Conservation (phyloP, 2,888 invertebrate genomes). For the Apoderus coryli region DNA sequence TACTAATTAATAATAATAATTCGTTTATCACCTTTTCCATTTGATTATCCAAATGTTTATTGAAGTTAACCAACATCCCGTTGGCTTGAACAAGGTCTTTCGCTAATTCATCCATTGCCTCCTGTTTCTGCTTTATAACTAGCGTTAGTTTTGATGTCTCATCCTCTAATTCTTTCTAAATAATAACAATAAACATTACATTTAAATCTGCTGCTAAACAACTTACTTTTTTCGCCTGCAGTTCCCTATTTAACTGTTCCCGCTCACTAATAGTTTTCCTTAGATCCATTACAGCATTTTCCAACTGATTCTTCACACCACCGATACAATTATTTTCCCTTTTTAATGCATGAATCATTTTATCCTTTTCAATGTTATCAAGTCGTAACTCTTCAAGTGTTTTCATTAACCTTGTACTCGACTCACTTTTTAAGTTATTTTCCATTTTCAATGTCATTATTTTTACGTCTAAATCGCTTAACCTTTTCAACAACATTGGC, state of each 20-base stretch:
- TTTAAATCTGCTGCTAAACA: no score
- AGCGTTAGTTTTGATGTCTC: slow-evolving; percentile 29
- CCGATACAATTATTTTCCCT: slow-evolving; percentile 23
- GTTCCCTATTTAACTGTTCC: no score
- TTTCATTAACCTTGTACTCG: slow-evolving; percentile 20
- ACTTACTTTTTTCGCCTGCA: slow-evolving; percentile 26
- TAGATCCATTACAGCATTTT: slow-evolving; percentile 20
- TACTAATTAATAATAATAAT: no score
- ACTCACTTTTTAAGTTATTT: slow-evolving; percentile 21
- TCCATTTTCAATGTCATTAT: no score
- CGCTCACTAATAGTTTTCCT: no score
- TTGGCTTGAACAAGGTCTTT: slow-evolving; percentile 31
- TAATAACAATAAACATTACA: slow-evolving; percentile 13
- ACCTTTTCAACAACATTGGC: no score
- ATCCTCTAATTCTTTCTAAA: slow-evolving; percentile 25
- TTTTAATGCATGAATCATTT: slow-evolving; percentile 22
- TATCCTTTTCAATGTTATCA: slow-evolving; percentile 23
- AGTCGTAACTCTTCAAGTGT: slow-evolving; percentile 25
- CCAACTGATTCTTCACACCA: slow-evolving; percentile 18
- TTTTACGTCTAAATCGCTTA: no score
- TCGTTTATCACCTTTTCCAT: slow-evolving; percentile 25
- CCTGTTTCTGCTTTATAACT: slow-evolving; percentile 28
- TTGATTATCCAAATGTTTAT: slow-evolving; percentile 27
- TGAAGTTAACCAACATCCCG: slow-evolving; percentile 30
- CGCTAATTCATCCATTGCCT: slow-evolving; percentile 28